phyloP scores from a whole-genome alignment of 2,113 vertebrate genomes.

The Gadus chalcogrammus region DNA sequence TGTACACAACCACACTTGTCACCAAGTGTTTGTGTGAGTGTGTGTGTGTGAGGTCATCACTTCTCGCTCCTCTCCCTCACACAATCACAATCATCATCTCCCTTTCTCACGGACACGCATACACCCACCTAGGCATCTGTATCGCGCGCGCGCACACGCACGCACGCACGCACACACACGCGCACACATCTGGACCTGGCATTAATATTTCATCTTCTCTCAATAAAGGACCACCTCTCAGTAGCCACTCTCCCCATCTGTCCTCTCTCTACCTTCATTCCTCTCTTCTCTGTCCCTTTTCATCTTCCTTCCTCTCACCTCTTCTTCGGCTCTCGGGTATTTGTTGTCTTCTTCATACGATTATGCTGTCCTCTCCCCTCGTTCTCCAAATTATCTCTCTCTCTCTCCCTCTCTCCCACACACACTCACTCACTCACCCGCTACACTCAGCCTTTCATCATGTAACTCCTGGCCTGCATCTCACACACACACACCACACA shows the following conservation, averaged over 20 bases:
- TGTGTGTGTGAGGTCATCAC: neutral
- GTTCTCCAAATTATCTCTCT: neutral
- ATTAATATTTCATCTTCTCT: constrained; percentile 49
- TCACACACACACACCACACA: neutral
- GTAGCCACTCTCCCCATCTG: constrained; percentile 7
- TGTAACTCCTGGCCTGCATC: too few relatives aligned
- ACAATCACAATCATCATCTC: neutral
- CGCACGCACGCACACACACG: neutral
- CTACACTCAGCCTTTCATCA: neutral
- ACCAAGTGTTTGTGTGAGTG: neutral
- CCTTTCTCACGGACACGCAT: neutral
- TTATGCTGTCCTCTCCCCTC: too few relatives aligned
- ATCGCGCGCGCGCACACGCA: constrained; percentile 5
- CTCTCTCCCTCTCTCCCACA: neutral
- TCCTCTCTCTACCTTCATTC: neutral
- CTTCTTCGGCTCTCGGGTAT: neutral
- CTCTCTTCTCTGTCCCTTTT: constrained; percentile 1
- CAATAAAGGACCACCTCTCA: constrained; percentile 29
- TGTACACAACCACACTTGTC: too few relatives aligned
- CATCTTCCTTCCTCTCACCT: neutral
- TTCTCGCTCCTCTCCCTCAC: neutral
- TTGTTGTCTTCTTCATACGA: too few relatives aligned
- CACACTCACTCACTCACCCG: neutral
- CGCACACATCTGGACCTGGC: constrained; percentile 4
- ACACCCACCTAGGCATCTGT: too few relatives aligned